Percentiles rank a stretch among this genome's conserved stretches.
These are phyloP conservation scores for Lepidochitona cinerea DNA, from an alignment of 2,888 invertebrate species.

Conservation along the genomic window DNA sequence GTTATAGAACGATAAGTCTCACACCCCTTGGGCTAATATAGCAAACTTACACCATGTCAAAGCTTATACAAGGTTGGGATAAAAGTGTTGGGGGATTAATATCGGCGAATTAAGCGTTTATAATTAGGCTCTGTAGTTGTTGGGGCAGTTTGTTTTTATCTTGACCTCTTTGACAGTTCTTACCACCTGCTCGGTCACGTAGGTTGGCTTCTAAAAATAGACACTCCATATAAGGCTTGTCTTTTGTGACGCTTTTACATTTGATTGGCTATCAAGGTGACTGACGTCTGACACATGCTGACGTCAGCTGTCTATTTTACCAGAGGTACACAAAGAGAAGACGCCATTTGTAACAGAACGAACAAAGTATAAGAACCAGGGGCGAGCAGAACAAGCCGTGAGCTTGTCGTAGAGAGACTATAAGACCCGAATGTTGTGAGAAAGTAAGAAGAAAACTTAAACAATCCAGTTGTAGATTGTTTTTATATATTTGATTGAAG, in stretches of 20 bases:
- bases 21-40: too few relatives aligned
- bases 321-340: slow-evolving; percentile 3
- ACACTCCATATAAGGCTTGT: not conserved
- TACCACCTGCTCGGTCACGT: not conserved
- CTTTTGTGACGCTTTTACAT: not conserved
- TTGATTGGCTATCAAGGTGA: not conserved
- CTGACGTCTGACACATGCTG: not conserved
- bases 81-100: too few relatives aligned
- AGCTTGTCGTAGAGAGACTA: not conserved
- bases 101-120: too few relatives aligned
- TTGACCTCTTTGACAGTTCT: not conserved
- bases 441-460: too few relatives aligned
- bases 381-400: not conserved
- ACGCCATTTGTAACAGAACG: not conserved
- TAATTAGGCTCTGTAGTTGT: too few relatives aligned
- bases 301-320: not conserved
- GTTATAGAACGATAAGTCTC: too few relatives aligned
- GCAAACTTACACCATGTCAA: too few relatives aligned
- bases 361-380: not conserved
- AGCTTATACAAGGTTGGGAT: too few relatives aligned
- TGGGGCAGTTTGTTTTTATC: too few relatives aligned
- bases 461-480: too few relatives aligned
- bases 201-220: not conserved
- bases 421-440: not conserved
- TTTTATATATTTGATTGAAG: too few relatives aligned